Base-by-base conservation (phyloP, 2,888 invertebrate species). In the Lydus trimaculatus region DNA sequence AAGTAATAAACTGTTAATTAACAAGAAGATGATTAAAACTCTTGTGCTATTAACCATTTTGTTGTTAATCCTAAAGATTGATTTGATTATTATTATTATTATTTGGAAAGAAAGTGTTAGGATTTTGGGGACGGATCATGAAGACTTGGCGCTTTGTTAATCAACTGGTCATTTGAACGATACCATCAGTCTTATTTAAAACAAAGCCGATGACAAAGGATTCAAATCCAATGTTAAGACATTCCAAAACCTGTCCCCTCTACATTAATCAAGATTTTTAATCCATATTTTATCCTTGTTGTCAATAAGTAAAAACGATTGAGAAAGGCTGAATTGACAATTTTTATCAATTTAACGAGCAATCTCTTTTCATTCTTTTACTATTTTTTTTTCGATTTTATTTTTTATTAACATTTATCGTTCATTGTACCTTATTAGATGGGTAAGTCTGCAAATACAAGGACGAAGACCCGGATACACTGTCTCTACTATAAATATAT, bases 401-500 rank as follows among this genome's bases (percentile, higher is more conserved):
- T 33, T 33, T 2, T 33, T 17, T 6, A 43, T 43, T 15, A 8
- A n/a, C n/a, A 43, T 43, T 20, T 20, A 56, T 15, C 56, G 56
- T 56, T 5, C 56, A 13, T 25, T 56, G 56, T 56, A 56, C 56
- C 48, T 28, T 72, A 70, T 75, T 75, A 72, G 73, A 75, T 69
- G 63, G 69, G 66, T 66, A 63, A 64, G 66, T 65, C 33, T 28
- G 36, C 67, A 63, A 63, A 59, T 70, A 43, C 77, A 76, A 78
- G 78, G 78, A 73, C 78, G 73, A 74, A 74, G 72, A 77, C 76
- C 77, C 76, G 78, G 78, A 78, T 75, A 65, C 73, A 60, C 11
- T 64, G 61, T 66, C 64, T 39, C 60, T 8, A 43, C 4, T 36
- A 4, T 36, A n/a, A n/a, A n/a, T n/a, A n/a, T n/a, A n/a, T n/a